A percentile compares a stretch with the other conserved stretches of the same genome.
phyloP scores from a whole-genome alignment of 2,113 vertebrate genomes.

The Calyptomena viridis region DNA sequence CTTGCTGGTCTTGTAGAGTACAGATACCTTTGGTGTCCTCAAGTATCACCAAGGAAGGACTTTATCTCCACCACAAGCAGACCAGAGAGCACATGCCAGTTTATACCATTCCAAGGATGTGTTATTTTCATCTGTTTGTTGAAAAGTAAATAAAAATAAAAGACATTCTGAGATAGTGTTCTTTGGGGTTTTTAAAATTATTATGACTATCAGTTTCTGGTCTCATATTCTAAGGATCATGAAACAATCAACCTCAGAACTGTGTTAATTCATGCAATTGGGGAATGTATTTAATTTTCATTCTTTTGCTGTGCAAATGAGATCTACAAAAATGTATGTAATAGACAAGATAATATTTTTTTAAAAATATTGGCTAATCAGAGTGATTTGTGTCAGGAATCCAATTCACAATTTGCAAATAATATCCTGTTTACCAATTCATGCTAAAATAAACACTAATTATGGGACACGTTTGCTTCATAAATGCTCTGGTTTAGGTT shows the following conservation, averaged over 20 bases:
- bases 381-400: constrained; percentile 47
- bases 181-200: not conserved
- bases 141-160: not conserved
- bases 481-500: constrained; percentile 53
- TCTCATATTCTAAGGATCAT: not conserved
- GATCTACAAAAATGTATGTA: not conserved
- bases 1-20: no score
- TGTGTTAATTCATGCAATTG: not conserved
- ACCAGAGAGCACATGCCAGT: not conserved
- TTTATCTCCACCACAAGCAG: not conserved
- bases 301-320: constrained; percentile 11
- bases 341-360: constrained; percentile 14
- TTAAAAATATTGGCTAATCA: constrained; percentile 21
- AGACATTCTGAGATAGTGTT: not conserved
- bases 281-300: not conserved
- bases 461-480: constrained; percentile 46
- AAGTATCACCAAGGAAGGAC: not conserved
- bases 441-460: constrained; percentile 62
- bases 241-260: not conserved
- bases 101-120: not conserved
- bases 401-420: constrained; percentile 49
- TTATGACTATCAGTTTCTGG: not conserved
- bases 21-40: no score
- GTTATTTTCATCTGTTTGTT: not conserved
- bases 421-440: constrained; percentile 55